A percentile compares a stretch with the other conserved stretches of the same genome.
Conservation (phyloP, 2,797 vertebrate genomes). For the Choloepus didactylus region DNA sequence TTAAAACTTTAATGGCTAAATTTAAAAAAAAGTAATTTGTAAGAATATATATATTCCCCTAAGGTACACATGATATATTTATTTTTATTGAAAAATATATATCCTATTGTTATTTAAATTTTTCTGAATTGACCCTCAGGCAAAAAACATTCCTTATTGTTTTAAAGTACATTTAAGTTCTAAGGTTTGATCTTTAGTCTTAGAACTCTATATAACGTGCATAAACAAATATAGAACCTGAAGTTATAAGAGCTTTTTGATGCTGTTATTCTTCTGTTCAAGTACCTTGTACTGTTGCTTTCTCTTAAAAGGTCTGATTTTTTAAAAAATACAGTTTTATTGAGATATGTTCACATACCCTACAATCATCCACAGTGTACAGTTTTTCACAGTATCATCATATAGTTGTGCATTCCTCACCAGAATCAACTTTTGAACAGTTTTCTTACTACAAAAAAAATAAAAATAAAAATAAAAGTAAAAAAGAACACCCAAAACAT, state of each 20-base stretch:
- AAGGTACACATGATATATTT: neutral
- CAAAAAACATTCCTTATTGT: constrained; percentile 50
- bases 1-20: constrained; percentile 39
- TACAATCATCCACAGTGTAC: no score
- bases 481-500: no score
- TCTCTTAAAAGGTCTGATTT: neutral
- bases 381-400: no score
- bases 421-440: no score
- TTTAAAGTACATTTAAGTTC: constrained; percentile 56
- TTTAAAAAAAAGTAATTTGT: constrained; percentile 4
- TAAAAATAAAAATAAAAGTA: no score
- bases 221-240: neutral
- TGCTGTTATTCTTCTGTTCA: neutral
- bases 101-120: neutral
- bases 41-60: neutral
- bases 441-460: no score
- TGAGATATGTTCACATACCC: no score
- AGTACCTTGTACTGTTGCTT: neutral
- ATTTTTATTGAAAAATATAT: constrained; percentile 8
- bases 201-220: neutral
- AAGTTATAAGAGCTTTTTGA: neutral
- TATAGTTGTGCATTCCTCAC: no score
- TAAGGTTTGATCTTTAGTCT: constrained; percentile 25
- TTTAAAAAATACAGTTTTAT: no score
- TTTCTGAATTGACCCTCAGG: constrained; percentile 32